These are phyloP conservation scores for Apotomis capreana DNA, from an alignment of 2,888 invertebrate genomes.

Conservation along the genomic window DNA sequence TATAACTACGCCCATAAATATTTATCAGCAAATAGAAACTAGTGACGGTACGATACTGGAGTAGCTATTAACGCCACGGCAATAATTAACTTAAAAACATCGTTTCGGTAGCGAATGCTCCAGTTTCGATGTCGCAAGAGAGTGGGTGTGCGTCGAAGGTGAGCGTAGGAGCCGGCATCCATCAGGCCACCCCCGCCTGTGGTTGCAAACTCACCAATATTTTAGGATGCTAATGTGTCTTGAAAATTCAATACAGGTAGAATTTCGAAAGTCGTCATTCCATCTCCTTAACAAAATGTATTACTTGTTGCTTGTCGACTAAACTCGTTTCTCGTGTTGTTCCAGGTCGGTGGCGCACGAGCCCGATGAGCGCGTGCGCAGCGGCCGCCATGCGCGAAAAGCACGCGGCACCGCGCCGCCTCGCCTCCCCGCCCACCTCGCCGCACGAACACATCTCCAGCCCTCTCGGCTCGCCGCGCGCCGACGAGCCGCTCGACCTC, in stretches of 20 bases:
- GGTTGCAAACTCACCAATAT: slow-evolving; percentile 45
- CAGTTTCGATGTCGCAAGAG: slow-evolving; percentile 73
- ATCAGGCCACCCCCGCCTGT: slow-evolving; percentile 66
- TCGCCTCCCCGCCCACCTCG: slow-evolving; percentile 83
- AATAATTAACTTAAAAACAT: slow-evolving; percentile 67
- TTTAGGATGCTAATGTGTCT: slow-evolving; percentile 31
- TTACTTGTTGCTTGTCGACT: neutral
- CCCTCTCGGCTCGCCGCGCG: slow-evolving; percentile 77
- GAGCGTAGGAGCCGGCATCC: slow-evolving; percentile 73
- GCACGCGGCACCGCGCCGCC: slow-evolving; percentile 95
- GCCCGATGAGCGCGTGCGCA: slow-evolving; percentile 89
- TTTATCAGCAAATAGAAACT: slow-evolving; percentile 32
- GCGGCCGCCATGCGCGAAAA: slow-evolving; percentile 92
- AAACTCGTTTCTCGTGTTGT: slow-evolving; percentile 53
- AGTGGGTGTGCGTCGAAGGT: slow-evolving; percentile 70
- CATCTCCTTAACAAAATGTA: neutral
- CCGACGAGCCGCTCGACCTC: slow-evolving; percentile 93
- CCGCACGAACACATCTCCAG: slow-evolving; percentile 76
- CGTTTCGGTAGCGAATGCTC: slow-evolving; percentile 70
- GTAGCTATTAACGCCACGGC: slow-evolving; percentile 58
- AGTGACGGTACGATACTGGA: slow-evolving; percentile 43
- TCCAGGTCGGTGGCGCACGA: slow-evolving; percentile 82
- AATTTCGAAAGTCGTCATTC: neutral
- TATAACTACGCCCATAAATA: slow-evolving; percentile 32
- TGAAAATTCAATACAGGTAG: slow-evolving; percentile 8